Evolutionary conservation across 23 tunicate genomes (phyloP), one percentile per base, ranked within the genome.

Genomic region (Ciona savignyi): DNA sequence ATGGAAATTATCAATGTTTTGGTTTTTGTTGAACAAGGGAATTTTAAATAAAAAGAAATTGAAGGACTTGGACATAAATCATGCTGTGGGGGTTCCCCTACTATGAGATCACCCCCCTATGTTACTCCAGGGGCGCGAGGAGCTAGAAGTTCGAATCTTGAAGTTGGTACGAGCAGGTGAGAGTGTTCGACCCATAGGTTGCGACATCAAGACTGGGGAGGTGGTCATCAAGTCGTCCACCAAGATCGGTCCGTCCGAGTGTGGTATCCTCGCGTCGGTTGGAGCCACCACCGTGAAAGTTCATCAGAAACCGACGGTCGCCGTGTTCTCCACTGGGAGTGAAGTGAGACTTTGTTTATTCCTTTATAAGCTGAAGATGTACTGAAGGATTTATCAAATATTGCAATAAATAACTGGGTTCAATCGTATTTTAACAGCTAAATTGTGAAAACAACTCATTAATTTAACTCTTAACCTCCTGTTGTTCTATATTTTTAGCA

Each of bases 301-400:
- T 20, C 70, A 70, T 60, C 26, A 77, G 28, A 70, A 51, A 60
- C 95, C 94, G 0, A 68, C 65, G 11, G 90, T 94, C 51, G 95
- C 89, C 20, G 86, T 94, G 60, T 78, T 94, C 63, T 94, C 99
- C 1, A 94, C 99, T 33, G 99, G 99, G 31, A 77, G 78, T 42
- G 99, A 94, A 89, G 95, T 94, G 30, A 25, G 15, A n/a, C n/a
- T n/a, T n/a, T n/a, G n/a, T n/a, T n/a, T n/a, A n/a, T n/a, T n/a
- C n/a, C n/a, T n/a, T n/a, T n/a, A n/a, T n/a, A n/a, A n/a, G n/a
- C n/a, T n/a, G n/a, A n/a, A n/a, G n/a, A n/a, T n/a, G n/a, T n/a
- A n/a, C n/a, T n/a, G n/a, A n/a, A n/a, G n/a, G n/a, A n/a, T n/a
- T n/a, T n/a, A n/a, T n/a, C n/a, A n/a, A n/a, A n/a, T n/a, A n/a